These are phyloP conservation scores for Lathamus discolor DNA, from an alignment of 2,113 vertebrate genomes.

Conservation along the genomic window DNA sequence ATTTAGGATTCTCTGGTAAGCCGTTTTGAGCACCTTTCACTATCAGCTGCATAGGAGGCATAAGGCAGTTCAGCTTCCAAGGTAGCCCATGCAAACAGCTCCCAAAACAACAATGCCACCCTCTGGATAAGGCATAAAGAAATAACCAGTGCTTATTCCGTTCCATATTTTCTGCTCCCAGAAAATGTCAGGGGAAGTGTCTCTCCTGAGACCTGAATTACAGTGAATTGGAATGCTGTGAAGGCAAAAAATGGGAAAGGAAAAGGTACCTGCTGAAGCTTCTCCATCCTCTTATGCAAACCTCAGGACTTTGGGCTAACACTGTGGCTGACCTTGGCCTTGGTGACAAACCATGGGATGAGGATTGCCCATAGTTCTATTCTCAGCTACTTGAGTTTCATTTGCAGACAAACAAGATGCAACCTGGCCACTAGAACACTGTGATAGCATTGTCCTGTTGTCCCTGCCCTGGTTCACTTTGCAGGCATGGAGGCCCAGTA, in stretches of 20 bases:
- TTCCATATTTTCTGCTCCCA: background rate
- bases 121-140: background rate
- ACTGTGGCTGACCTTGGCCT: background rate
- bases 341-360: background rate
- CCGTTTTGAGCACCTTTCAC: background rate
- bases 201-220: background rate
- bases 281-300: background rate
- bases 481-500: background rate
- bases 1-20: background rate
- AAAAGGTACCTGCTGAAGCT: background rate
- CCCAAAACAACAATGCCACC: background rate
- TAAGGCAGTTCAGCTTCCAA: background rate
- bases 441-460: fast-evolving
- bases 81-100: background rate
- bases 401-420: background rate
- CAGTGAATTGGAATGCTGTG: background rate
- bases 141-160: background rate
- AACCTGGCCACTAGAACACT: background rate
- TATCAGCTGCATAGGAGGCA: background rate
- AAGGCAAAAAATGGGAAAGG: background rate
- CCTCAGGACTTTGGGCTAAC: background rate
- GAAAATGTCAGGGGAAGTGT: background rate
- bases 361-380: background rate
- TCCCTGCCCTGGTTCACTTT: background rate
- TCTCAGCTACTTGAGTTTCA: background rate